These are phyloP conservation scores for Phalangium opilio DNA, from an alignment of 2,888 invertebrate species.

Conservation along the genomic window DNA sequence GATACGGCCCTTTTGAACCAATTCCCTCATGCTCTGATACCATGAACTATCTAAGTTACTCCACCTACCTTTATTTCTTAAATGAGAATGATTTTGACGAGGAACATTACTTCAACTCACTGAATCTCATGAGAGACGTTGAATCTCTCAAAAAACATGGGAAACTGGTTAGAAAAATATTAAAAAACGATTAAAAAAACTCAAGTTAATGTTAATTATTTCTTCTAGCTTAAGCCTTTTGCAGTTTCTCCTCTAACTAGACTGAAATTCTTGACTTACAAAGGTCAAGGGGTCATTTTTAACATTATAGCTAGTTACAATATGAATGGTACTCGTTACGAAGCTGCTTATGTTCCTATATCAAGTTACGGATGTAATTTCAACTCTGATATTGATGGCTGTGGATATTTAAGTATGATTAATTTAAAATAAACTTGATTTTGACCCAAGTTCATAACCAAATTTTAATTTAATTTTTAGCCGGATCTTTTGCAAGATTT, in stretches of 20 bases:
- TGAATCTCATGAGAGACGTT: conserved; percentile 45
- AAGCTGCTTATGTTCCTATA: conserved; percentile 47
- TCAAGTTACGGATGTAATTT: conserved; percentile 49
- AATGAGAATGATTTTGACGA: conserved; percentile 40
- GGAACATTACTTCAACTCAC: conserved; percentile 42
- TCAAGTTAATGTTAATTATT: neutral
- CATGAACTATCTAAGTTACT: conserved; percentile 32
- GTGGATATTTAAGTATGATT: conserved; percentile 40
- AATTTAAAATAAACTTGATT: too few species aligned
- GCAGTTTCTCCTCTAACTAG: neutral
- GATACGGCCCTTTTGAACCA: conserved; percentile 28
- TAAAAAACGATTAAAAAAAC: too few species aligned
- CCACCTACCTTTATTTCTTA: conserved; percentile 47
- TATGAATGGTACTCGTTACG: neutral
- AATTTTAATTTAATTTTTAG: neutral
- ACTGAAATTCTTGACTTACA: neutral
- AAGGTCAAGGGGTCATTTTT: neutral
- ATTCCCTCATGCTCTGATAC: conserved; percentile 29
- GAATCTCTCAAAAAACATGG: conserved; percentile 40
- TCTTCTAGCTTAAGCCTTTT: neutral
- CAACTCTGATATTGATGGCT: conserved; percentile 34
- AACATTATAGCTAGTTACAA: neutral
- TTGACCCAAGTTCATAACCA: too few species aligned
- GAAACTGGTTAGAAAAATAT: conserved; percentile 37
- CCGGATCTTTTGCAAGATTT: conserved; percentile 14